Evolutionary conservation across 2,888 invertebrate species (phyloP), one percentile per base, ranked within the genome.

Genomic region (Megastigmus dorsalis): DNA sequence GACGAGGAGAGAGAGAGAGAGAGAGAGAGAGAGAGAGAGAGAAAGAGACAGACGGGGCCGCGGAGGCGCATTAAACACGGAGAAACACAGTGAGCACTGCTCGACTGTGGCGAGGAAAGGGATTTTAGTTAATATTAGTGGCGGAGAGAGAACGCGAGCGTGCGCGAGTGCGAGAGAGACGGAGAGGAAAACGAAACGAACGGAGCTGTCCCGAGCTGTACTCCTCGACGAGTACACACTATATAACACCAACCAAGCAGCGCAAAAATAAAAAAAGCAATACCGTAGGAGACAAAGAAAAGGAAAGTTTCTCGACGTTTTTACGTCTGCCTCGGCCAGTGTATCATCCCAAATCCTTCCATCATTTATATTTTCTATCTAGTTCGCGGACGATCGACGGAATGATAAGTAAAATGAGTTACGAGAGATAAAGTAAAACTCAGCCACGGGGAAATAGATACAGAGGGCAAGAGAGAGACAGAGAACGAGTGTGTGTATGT

Each of bases 301-400:
- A 60, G 23, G 4, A 41, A 26, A 43, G 54, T 41, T 41, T 9
- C 23, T 54, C 18, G 54, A 45, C 28, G 45, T 62, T 62, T 70
- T 36, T 1, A 54, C 26, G 54, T 45, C 41, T 30, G 70, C 70
- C 70, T 62, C 70, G 70, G 62, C 62, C 54, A 52, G 50, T 59
- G n/a, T 26, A 20, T 36, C 67, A 13, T 66, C 18, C 18, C 45
- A 4, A 38, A 28, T 18, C 9, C 20, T 50, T 36, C 23, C 18
- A 36, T 23, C 28, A n/a, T 50, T n/a, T n/a, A n/a, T n/a, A n/a
- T n/a, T n/a, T n/a, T n/a, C n/a, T n/a, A n/a, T n/a, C n/a, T n/a
- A n/a, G n/a, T n/a, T n/a, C n/a, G n/a, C n/a, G n/a, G n/a, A n/a
- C n/a, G n/a, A n/a, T n/a, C n/a, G n/a, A n/a, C n/a, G n/a, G n/a